Conservation (phyloP, 2,888 invertebrate species). For the Operophtera brumata region DNA sequence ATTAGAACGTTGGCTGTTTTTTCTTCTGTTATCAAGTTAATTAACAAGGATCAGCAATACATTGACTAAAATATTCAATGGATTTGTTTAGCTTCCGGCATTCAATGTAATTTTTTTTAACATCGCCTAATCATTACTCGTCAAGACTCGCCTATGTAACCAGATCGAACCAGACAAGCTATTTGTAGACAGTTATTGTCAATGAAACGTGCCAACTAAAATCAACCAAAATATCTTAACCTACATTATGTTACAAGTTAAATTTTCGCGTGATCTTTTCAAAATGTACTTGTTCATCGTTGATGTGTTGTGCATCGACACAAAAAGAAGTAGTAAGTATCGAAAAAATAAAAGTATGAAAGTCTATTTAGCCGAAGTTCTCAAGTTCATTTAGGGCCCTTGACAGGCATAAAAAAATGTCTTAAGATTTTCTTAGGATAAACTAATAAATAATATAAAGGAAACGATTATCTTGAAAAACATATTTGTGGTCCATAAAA, state of each 20-base stretch:
- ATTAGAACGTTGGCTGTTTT: background rate
- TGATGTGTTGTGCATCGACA: no score
- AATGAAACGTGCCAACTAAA: slow-evolving; percentile 69
- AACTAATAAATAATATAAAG: no score
- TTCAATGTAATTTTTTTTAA: background rate
- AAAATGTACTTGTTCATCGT: background rate
- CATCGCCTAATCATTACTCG: slow-evolving; percentile 11
- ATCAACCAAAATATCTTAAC: slow-evolving; percentile 60
- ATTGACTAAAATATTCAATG: slow-evolving; percentile 31
- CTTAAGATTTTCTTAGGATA: no score
- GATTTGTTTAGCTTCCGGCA: slow-evolving; percentile 19
- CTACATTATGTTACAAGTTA: slow-evolving; percentile 27
- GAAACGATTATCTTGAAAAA: no score
- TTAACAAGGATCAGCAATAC: slow-evolving; percentile 34
- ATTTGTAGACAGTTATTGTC: slow-evolving; percentile 62
- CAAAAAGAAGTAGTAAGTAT: background rate
- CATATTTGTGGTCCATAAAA: no score
- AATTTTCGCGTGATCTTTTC: slow-evolving; percentile 7
- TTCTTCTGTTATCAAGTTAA: slow-evolving; percentile 29
- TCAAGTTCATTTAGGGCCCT: no score
- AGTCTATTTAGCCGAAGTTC: slow-evolving; percentile 22
- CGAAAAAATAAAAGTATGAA: slow-evolving; percentile 23
- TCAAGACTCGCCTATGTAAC: slow-evolving; percentile 38
- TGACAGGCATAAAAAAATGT: no score
- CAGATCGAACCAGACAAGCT: slow-evolving; percentile 53